Evolutionary conservation across 2,113 vertebrate genomes (phyloP), one percentile per base, ranked within the genome.

Genomic region (Dipodomys ordii): DNA sequence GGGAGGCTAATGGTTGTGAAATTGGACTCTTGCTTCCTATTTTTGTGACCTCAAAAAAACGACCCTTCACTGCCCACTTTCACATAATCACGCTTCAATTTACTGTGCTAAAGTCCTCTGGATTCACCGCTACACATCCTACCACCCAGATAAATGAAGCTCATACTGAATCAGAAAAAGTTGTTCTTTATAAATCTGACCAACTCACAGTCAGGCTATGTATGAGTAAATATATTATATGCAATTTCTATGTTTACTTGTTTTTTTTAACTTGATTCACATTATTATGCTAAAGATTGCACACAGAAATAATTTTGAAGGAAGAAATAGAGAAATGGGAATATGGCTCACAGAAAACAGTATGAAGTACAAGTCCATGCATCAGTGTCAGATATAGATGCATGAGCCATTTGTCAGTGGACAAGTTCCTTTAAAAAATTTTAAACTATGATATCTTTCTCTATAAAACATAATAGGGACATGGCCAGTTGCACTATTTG

Each of bases 391-490:
- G 67, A 62, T 2, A 1, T 57, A 64, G 62, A 64, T 25, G 23
- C 62, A 71, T 90, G 80, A 84, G 57, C 23, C 64, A n/a, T 79
- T 78, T 94, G 73, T 84, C 78, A 57, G 35, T 71, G 39, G 79
- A 32, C 16, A 92, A 79, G 13, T 32, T 76, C 19, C 74, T 94
- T 95, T 93, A 88, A 83, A 57, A 86, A 25, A 83, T 82, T 49
- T 92, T 78, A 92, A 85, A 10, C 39, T 76, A 28, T 68, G 20
- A 4, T n/a, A 67, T 93, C 15, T 81, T 88, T 84, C 68, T 69
- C 30, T 76, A 79, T 74, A 81, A 93, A 92, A 79, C 30, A 76
- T 90, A 72, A 74, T 88, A 88, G 83, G 7, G 39, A 67, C 57
- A 18, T 76, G 19, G 0, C 44, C 18, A 88, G 32, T 20, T 77